Percentiles rank a stretch among this genome's conserved stretches.
phyloP scores from a whole-genome alignment of 2,797 vertebrate genomes.

The Tadarida brasiliensis region DNA sequence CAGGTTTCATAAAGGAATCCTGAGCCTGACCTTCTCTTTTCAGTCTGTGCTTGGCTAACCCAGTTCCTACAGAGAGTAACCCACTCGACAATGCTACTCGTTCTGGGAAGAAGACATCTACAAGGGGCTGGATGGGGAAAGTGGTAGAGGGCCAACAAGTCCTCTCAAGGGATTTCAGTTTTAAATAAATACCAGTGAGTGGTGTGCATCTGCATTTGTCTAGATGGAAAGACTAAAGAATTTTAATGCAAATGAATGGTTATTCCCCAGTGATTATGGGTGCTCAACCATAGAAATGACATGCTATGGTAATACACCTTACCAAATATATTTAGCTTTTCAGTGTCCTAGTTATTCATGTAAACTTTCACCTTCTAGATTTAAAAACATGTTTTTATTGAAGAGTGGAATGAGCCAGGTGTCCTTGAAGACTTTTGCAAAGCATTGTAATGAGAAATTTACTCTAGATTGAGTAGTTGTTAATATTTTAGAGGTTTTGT shows the following conservation, averaged over 20 bases:
- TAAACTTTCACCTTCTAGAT: slow-evolving; percentile 57
- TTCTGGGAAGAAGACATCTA: not conserved
- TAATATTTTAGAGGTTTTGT: slow-evolving; percentile 78
- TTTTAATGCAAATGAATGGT: not conserved
- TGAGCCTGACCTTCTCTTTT: slow-evolving; percentile 48
- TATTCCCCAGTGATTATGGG: not conserved
- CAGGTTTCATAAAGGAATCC: slow-evolving; percentile 45
- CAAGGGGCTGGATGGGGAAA: not conserved
- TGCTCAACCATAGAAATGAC: not conserved
- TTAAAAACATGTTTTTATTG: slow-evolving; percentile 68
- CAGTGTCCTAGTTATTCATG: slow-evolving; percentile 41
- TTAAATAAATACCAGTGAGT: not conserved
- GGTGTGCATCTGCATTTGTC: rapidly evolving
- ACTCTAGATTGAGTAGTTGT: slow-evolving; percentile 66
- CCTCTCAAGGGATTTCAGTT: not conserved
- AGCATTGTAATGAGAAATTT: slow-evolving; percentile 66
- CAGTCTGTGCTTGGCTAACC: not conserved
- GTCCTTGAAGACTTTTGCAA: slow-evolving; percentile 66
- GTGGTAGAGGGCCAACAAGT: not conserved
- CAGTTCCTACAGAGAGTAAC: not conserved
- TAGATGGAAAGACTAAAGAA: not conserved
- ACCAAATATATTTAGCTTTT: slow-evolving; percentile 33
- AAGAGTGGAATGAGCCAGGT: slow-evolving; percentile 26
- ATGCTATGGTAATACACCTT: not conserved
- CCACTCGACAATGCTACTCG: not conserved